Base-by-base conservation (phyloP, 2,113 vertebrate species). In the Xenopus laevis region DNA sequence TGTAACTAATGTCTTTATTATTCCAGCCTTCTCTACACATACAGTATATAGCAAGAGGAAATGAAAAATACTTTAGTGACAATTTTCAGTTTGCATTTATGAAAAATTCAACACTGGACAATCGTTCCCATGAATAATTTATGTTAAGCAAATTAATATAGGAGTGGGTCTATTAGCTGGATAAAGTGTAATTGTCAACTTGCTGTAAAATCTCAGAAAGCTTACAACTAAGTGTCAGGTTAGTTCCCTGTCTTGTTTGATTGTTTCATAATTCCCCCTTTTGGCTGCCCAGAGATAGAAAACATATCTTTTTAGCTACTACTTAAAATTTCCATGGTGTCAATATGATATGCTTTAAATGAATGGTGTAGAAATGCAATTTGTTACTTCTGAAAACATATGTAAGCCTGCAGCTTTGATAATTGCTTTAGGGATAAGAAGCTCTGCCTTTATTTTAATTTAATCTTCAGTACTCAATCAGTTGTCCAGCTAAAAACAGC, bases 371-470 rank as follows among this genome's bases (percentile, higher is more conserved):
- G 30, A 75, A 75, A 75, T 75, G 58, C 68, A 61, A 75, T 75
- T 75, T 75, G 73, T 75, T 62, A 58, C 58, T 62, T 53, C 63
- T 74, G 9, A 57, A 59, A 57, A 58, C 33, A 17, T 10, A 10
- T 53, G 73, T 61, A 44, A 62, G 73, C 46, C 65, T 30, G 65
- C 46, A 62, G 73, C 73, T 68, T 53, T 68, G 65, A 68, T 75
- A 75, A 75, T 75, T 75, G 73, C 73, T 75, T 75, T 33, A 68
- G 73, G 58, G 73, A 75, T 68, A 75, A 75, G 73, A 75, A 52
- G 65, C 58, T 44, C 57, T 20, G 27, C 23, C 65, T 68, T 75
- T 75, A 75, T 65, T 75, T 75, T 75, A 75, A 75, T 75, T 75
- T 68, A 75, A 75, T 75, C 68, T 75, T 61, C 46, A 55, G 73